A percentile compares a stretch with the other conserved stretches of the same genome.
Conservation (phyloP, 2,113 vertebrate genomes). For the pig (Sus scrofa) region DNA sequence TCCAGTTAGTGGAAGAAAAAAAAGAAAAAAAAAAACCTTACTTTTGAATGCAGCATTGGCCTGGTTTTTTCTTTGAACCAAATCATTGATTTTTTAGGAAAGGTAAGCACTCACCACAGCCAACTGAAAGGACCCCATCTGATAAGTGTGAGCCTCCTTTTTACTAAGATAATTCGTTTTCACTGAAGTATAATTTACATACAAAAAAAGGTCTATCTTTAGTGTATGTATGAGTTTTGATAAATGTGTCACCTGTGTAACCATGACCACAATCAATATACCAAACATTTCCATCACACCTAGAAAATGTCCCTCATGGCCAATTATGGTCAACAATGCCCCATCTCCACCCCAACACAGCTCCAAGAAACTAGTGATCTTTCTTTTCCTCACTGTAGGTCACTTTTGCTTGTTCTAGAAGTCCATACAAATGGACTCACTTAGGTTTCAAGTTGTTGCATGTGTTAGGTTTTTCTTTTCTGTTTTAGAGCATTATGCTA, state of each 20-base stretch:
- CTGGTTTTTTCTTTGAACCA: slow-evolving; percentile 39
- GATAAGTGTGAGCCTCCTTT: neutral
- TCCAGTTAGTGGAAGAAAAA: neutral
- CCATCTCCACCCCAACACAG: neutral
- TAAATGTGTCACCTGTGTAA: neutral
- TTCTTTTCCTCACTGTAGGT: neutral
- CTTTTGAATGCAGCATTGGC: slow-evolving; percentile 1
- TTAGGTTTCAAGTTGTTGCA: neutral
- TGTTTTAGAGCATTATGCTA: neutral
- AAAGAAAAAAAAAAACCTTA: neutral
- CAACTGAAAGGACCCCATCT: neutral
- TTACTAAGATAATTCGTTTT: neutral
- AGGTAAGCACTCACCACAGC: neutral
- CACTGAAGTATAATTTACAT: neutral
- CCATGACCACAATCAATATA: neutral
- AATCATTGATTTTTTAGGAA: neutral
- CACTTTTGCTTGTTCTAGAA: neutral
- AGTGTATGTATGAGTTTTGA: neutral
- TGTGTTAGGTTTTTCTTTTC: neutral
- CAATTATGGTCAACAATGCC: neutral
- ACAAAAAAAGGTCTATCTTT: neutral
- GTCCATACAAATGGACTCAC: neutral
- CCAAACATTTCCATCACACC: neutral
- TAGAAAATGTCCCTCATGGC: neutral
- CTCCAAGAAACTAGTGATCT: neutral